Evolutionary conservation across 2,888 invertebrate species (phyloP).

Genomic region (Shargacucullia verbasci): DNA sequence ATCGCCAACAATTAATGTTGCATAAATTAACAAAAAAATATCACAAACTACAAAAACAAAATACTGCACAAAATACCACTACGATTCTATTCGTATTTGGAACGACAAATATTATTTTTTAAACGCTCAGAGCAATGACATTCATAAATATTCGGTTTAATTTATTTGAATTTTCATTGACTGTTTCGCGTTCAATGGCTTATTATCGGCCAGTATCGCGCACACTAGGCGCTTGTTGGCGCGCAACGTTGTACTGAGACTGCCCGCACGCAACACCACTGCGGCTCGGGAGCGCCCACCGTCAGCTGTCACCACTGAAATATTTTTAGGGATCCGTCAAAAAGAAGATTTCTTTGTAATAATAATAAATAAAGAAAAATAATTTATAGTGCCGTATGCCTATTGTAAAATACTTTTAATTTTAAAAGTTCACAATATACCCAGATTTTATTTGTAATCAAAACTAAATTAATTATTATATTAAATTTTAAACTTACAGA

Average conservation of each 20-base stretch:
- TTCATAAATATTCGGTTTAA: constrained; percentile 56
- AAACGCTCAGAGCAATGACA: constrained; percentile 68
- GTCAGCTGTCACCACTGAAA: constrained; percentile 67
- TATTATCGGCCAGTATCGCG: constrained; percentile 60
- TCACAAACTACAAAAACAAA: constrained; percentile 49
- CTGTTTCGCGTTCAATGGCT: constrained; percentile 67
- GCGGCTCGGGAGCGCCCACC: constrained; percentile 55
- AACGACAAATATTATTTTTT: constrained; percentile 45
- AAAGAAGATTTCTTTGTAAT: background rate
- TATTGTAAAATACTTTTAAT: too few species aligned
- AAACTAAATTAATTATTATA: too few species aligned
- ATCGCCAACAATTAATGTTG: constrained; percentile 52
- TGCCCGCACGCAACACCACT: constrained; percentile 48
- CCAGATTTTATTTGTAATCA: too few species aligned
- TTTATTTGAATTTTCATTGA: constrained; percentile 67
- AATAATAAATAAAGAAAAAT: background rate
- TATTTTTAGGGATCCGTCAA: constrained; percentile 52
- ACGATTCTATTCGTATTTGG: constrained; percentile 54
- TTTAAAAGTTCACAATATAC: too few species aligned
- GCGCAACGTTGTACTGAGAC: constrained; percentile 77
- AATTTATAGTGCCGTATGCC: too few species aligned
- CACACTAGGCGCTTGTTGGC: constrained; percentile 73
- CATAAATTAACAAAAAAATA: constrained; percentile 45
- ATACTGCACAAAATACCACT: constrained; percentile 69
- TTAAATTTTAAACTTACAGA: too few species aligned